Conservation (phyloP, 2,113 vertebrate genomes). For the Lathamus discolor region DNA sequence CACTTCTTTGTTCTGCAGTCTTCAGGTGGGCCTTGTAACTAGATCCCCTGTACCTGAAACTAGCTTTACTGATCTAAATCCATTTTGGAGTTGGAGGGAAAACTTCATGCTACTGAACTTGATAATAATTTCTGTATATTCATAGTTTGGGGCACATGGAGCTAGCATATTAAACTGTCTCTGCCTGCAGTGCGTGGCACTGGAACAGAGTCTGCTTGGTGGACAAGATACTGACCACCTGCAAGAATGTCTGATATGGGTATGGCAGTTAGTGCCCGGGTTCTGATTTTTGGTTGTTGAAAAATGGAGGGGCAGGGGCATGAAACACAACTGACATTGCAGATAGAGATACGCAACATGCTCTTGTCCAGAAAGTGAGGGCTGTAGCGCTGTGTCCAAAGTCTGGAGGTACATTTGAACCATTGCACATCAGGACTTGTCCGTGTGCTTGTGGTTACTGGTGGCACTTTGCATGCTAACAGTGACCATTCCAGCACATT, state of each 20-base stretch:
- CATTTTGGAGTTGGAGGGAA: neutral
- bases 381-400: neutral
- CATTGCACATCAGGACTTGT: neutral
- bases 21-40: neutral
- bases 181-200: neutral
- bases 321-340: neutral
- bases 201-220: neutral
- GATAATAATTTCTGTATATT: neutral
- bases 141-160: neutral
- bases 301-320: neutral
- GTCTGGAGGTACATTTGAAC: neutral
- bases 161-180: neutral
- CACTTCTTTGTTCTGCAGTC: neutral
- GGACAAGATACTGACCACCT: neutral
- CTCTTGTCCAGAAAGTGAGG: neutral
- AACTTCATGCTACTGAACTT: neutral
- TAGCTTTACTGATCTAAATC: neutral
- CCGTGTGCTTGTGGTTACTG: neutral
- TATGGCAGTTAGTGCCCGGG: neutral
- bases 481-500: neutral
- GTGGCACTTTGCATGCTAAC: neutral
- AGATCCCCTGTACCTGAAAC: neutral
- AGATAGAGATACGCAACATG: neutral
- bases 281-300: neutral
- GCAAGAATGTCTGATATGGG: neutral